phyloP scores from a whole-genome alignment of 2,113 vertebrate species.

The Crotophaga sulcirostris region DNA sequence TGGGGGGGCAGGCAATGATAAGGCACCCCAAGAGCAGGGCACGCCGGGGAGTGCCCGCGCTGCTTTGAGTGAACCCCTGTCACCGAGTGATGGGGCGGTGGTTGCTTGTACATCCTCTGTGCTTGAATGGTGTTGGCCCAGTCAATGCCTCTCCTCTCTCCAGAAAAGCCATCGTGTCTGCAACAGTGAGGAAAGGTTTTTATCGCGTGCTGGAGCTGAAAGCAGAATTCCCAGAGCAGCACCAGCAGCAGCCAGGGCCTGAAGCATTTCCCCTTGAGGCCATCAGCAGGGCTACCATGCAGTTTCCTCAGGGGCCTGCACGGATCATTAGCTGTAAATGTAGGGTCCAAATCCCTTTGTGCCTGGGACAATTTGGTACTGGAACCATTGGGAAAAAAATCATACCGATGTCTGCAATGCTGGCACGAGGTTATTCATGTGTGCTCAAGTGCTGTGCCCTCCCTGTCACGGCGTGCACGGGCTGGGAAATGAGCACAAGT shows the following conservation, averaged over 20 bases:
- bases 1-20: background rate
- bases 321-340: background rate
- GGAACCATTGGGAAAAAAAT: background rate
- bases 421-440: background rate
- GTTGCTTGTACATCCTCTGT: background rate
- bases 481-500: background rate
- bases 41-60: fast-evolving
- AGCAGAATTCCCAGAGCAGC: slow-evolving; percentile 13
- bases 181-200: background rate
- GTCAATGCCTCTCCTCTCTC: slow-evolving; percentile 17
- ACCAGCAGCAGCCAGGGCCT: background rate
- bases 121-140: background rate
- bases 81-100: background rate
- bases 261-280: slow-evolving; percentile 1
- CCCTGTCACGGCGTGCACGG: background rate
- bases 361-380: background rate
- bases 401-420: background rate
- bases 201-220: background rate
- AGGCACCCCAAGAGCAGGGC: fast-evolving
- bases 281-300: background rate
- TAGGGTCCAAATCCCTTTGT: background rate
- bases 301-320: background rate
- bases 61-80: background rate
- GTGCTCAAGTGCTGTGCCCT: background rate
- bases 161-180: background rate